These are phyloP conservation scores for Ametastegia equiseti DNA, from an alignment of 2,888 invertebrate species.

Conservation along the genomic window DNA sequence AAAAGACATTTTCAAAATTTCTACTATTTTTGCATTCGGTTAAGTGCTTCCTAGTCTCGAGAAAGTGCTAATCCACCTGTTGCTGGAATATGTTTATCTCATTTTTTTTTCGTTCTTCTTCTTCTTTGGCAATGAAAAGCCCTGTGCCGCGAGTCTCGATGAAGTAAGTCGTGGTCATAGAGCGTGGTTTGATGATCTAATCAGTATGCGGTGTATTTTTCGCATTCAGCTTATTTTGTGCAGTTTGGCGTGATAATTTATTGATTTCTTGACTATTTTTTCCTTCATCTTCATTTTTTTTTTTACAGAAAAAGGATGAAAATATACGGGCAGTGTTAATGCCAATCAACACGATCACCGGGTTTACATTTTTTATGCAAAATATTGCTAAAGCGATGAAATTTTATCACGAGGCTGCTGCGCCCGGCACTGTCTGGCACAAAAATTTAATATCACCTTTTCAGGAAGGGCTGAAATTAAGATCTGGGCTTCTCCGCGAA, in stretches of 20 bases:
- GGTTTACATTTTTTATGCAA: neutral
- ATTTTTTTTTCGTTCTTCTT: no score
- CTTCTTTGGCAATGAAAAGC: no score
- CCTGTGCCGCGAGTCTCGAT: conserved; percentile 16
- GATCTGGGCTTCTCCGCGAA: neutral
- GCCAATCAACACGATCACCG: neutral
- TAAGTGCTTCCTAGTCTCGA: no score
- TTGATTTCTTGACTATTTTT: neutral
- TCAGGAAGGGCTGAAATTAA: neutral
- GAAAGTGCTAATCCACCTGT: no score
- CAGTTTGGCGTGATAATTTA: neutral
- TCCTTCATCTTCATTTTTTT: neutral
- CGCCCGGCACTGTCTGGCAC: neutral
- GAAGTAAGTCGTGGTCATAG: conserved; percentile 7
- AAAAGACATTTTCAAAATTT: no score
- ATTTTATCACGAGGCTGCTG: neutral
- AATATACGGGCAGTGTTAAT: neutral
- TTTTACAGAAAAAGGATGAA: no score
- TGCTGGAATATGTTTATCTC: no score
- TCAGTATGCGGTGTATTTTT: conserved; percentile 21
- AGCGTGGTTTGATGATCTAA: conserved; percentile 38
- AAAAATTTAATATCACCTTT: neutral
- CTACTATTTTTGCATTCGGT: no score
- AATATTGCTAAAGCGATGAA: neutral
- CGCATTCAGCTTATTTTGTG: neutral